Conservation (phyloP, 2,888 invertebrate species). For the Drosophila parthenogenetica region DNA sequence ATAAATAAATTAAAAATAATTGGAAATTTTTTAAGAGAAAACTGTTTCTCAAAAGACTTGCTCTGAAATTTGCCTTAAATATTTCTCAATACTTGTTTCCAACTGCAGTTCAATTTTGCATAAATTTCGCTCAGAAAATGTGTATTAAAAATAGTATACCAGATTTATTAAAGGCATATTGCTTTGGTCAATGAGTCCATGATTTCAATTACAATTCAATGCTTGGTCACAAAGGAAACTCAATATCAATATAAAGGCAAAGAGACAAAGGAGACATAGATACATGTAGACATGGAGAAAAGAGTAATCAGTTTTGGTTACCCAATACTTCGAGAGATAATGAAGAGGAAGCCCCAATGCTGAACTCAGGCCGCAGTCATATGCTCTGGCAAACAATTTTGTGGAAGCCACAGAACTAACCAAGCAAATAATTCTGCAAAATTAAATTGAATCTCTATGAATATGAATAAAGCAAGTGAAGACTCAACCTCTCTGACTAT, state of each 20-base stretch:
- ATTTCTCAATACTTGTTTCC: too few relatives aligned
- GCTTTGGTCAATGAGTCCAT: slow-evolving; percentile 20
- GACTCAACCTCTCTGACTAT: slow-evolving; percentile 5
- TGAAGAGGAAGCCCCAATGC: slow-evolving; percentile 69
- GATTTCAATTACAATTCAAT: slow-evolving; percentile 68
- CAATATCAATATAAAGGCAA: slow-evolving; percentile 42
- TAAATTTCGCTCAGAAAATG: neutral
- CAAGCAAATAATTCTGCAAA: slow-evolving; percentile 80
- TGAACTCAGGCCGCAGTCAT: slow-evolving; percentile 4
- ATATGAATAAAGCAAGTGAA: slow-evolving; percentile 64
- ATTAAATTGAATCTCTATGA: slow-evolving; percentile 71
- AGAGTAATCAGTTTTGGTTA: slow-evolving; percentile 25
- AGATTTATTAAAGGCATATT: slow-evolving; percentile 13
- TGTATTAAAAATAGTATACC: neutral
- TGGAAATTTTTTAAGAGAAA: too few relatives aligned
- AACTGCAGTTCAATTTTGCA: too few relatives aligned
- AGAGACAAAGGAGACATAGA: neutral
- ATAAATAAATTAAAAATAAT: neutral
- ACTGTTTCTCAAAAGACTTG: too few relatives aligned
- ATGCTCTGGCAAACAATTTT: slow-evolving; percentile 61
- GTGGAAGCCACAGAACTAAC: slow-evolving; percentile 79
- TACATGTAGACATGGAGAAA: neutral
- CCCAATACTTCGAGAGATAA: slow-evolving; percentile 62
- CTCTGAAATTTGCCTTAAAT: too few relatives aligned
- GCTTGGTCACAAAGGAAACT: slow-evolving; percentile 51